Evolutionary conservation across 2,797 vertebrate genomes (phyloP).

Genomic region (Megalops cyprinoides): DNA sequence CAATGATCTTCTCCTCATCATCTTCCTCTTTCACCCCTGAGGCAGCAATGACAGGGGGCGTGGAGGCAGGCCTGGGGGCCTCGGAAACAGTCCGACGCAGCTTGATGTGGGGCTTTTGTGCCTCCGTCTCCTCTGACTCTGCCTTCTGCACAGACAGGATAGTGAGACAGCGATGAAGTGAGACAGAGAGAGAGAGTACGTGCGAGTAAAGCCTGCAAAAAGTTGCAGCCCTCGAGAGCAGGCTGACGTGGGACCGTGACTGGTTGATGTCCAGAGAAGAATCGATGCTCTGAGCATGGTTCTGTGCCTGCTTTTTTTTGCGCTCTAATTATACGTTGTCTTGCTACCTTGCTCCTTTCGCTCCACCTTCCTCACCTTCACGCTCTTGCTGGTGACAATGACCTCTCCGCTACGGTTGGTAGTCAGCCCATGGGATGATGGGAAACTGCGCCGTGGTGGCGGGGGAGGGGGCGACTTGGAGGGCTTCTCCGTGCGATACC

Average conservation of each 20-base stretch:
- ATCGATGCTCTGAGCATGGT: neutral
- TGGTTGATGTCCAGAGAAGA: too few relatives aligned
- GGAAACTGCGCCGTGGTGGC: slow-evolving; percentile 92
- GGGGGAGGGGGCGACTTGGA: slow-evolving; percentile 94
- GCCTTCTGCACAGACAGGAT: slow-evolving; percentile 65
- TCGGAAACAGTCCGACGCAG: slow-evolving; percentile 86
- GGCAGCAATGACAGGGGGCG: slow-evolving; percentile 87
- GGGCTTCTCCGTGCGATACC: slow-evolving; percentile 91
- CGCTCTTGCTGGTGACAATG: slow-evolving; percentile 86
- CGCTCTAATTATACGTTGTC: too few relatives aligned
- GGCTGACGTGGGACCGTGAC: too few relatives aligned
- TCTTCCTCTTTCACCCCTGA: slow-evolving; percentile 85
- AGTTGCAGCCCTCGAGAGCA: too few relatives aligned
- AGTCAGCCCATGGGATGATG: slow-evolving; percentile 89
- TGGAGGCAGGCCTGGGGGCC: slow-evolving; percentile 85
- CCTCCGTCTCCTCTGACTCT: slow-evolving; percentile 83
- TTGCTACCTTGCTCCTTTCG: too few relatives aligned
- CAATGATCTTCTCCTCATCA: slow-evolving; percentile 88
- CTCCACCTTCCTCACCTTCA: slow-evolving; percentile 72
- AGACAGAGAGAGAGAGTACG: neutral
- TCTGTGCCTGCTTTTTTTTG: too few relatives aligned
- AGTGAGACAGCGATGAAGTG: slow-evolving; percentile 10
- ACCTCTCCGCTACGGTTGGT: slow-evolving; percentile 91
- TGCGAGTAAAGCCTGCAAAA: neutral
- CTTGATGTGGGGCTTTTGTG: slow-evolving; percentile 85